Conservation (phyloP, 30 jellyfish, hydroid and myxozoan species). For the Euphysa ruthae region DNA sequence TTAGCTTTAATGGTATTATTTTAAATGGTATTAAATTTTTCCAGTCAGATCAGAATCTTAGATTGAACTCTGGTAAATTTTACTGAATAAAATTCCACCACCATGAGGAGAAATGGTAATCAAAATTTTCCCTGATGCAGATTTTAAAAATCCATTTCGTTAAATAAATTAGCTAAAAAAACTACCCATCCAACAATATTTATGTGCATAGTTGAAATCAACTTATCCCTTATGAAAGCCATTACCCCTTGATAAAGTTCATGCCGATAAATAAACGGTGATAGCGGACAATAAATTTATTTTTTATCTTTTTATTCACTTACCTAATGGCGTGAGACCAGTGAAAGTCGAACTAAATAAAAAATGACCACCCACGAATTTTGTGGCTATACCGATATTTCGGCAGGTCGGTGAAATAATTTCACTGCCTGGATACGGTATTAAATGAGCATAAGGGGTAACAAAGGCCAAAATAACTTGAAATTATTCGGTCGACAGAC, state of each 20-base stretch:
- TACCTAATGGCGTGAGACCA: too few species aligned
- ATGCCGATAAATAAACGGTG: slow-evolving; percentile 21
- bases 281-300: too few species aligned
- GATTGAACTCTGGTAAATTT: too few species aligned
- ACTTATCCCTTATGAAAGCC: slow-evolving; percentile 25
- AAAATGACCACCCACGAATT: slow-evolving; percentile 1
- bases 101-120: too few species aligned
- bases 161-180: slow-evolving; percentile 18
- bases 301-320: too few species aligned
- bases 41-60: too few species aligned
- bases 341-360: neutral
- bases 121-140: slow-evolving; percentile 22
- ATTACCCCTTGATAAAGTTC: slow-evolving; percentile 25
- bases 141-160: slow-evolving; percentile 28
- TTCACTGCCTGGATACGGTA: slow-evolving; percentile 5
- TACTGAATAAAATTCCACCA: too few species aligned
- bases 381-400: neutral
- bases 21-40: too few species aligned
- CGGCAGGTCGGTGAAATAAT: neutral
- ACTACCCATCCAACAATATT: slow-evolving; percentile 5
- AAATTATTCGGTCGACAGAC: neutral
- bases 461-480: neutral
- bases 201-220: slow-evolving; percentile 20
- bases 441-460: neutral
- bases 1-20: too few species aligned